phyloP scores from a whole-genome alignment of 2,113 vertebrate genomes.

The Sylvia atricapilla region DNA sequence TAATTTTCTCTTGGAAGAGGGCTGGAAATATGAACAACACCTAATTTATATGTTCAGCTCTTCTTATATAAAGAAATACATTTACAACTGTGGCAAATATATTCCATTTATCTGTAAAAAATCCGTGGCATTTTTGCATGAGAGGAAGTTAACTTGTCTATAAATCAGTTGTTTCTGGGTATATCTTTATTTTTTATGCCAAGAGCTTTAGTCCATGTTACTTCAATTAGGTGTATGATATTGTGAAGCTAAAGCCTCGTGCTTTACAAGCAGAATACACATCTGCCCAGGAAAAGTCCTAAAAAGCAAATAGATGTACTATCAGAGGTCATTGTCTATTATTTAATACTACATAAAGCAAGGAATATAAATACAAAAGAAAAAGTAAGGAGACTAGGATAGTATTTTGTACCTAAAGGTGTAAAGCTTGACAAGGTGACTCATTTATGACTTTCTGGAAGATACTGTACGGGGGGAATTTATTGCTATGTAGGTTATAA shows the following conservation, averaged over 20 bases:
- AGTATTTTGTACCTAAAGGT: constrained; percentile 24
- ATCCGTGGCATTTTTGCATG: background rate
- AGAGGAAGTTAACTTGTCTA: background rate
- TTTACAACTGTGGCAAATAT: background rate
- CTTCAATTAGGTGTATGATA: background rate
- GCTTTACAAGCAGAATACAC: background rate
- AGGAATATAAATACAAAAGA: constrained; percentile 20
- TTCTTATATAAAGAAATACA: background rate
- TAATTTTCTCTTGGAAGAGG: constrained; percentile 19
- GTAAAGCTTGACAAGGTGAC: constrained; percentile 51
- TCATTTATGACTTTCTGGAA: constrained; percentile 47
- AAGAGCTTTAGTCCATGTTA: background rate
- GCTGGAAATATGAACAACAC: background rate
- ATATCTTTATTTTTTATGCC: background rate
- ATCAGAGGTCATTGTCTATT: background rate
- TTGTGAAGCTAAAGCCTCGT: background rate
- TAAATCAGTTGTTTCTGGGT: constrained; percentile 15
- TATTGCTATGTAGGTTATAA: constrained; percentile 18
- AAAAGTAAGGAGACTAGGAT: background rate
- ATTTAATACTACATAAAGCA: background rate
- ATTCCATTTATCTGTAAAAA: background rate
- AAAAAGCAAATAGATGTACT: background rate
- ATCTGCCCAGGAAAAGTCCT: background rate
- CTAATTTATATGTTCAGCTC: background rate
- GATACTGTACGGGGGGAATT: constrained; percentile 13